A percentile compares a stretch with the other conserved stretches of the same genome.
phyloP scores from a whole-genome alignment of 2,113 vertebrate genomes.

The Platichthys flesus region DNA sequence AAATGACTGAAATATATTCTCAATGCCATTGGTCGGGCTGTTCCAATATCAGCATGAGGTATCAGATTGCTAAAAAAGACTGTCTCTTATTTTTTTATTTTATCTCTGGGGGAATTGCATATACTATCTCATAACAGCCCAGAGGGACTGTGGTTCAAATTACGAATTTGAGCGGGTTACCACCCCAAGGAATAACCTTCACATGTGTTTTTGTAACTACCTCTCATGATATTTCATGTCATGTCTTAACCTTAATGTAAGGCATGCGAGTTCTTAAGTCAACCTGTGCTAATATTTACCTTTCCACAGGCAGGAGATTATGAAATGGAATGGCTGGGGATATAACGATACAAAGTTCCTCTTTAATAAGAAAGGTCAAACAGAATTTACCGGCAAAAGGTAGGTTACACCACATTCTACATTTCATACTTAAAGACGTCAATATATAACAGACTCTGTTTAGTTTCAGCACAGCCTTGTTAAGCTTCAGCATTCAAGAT shows the following conservation, averaged over 20 bases:
- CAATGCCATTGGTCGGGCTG: slow-evolving; percentile 1
- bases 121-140: neutral
- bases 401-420: slow-evolving; percentile 54
- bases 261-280: neutral
- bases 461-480: slow-evolving; percentile 1
- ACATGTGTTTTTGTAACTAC: slow-evolving; percentile 13
- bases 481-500: slow-evolving; percentile 7
- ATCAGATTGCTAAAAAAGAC: slow-evolving; percentile 4
- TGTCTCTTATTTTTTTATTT: too few species aligned
- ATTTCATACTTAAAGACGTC: neutral
- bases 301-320: slow-evolving; percentile 90
- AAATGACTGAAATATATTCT: neutral
- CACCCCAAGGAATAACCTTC: slow-evolving; percentile 11
- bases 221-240: slow-evolving; percentile 12
- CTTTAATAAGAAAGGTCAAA: slow-evolving; percentile 97
- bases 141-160: slow-evolving; percentile 6
- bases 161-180: neutral
- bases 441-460: slow-evolving; percentile 7
- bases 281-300: slow-evolving; percentile 40
- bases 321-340: slow-evolving; percentile 99
- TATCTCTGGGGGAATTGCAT: slow-evolving; percentile 3
- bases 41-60: slow-evolving; percentile 5
- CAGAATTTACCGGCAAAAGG: slow-evolving; percentile 97
- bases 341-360: slow-evolving; percentile 96
- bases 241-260: slow-evolving; percentile 5